Evolutionary conservation across 2,797 vertebrate species (phyloP), one percentile per base, ranked within the genome.

Genomic region (Cyclopterus lumpus): DNA sequence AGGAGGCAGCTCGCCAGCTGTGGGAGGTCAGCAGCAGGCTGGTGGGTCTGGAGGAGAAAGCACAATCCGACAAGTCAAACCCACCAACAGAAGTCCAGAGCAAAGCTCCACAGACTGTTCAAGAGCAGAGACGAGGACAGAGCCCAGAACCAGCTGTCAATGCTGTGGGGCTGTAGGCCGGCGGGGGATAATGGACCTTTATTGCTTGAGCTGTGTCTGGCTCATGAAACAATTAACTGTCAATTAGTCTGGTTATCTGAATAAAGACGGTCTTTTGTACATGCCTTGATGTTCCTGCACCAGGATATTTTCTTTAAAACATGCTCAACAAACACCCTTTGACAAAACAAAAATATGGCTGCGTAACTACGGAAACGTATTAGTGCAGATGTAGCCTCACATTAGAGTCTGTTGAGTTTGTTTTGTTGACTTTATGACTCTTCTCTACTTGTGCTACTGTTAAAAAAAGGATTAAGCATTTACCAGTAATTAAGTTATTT

Each of bases 1-100:
- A 94, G 5, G 94, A 94, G 61, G 82, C 74, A 0, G 94, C 96
- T 67, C 60, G 3, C 63, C 93, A 82, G 86, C 92, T 97, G 71
- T 97, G 96, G 96, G 93, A 95, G 78, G 90, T 91, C 81, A 97
- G 96, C 84, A 90, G 92, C 68, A 92, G 74, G 46, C 89, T 97
- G 74, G 94, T 97, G 85, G 95, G 94, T 75, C 90, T 97, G 88
- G 81, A 93, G 38, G 81, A 83, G 8, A 49, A 67, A n/a, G 75
- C 74, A 78, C 81, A 64, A 69, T 28, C 61, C 2, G 20, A n/a
- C 64, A n/a, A 34, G 20, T 53, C 78, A 22, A 61, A 71, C 5
- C 26, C 62, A 57, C 30, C 82, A 16, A 67, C 64, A 67, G 81
- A 80, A 70, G 71, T 15, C n/a, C 78, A 79, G 54, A 78, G 62